Conservation (phyloP, 2,113 vertebrate genomes). For the Chionis minor region DNA sequence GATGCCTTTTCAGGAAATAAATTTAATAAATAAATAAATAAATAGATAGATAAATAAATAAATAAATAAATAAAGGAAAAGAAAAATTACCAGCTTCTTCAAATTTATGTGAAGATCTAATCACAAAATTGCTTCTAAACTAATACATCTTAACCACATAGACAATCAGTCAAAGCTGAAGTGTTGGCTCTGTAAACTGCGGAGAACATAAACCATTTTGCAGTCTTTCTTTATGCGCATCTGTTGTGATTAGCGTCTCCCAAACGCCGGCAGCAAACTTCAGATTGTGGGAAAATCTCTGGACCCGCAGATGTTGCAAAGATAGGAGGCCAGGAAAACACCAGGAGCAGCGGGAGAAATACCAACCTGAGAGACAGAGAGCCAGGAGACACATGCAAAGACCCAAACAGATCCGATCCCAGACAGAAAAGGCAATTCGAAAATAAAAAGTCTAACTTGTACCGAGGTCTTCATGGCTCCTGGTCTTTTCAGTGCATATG, state of each 20-base stretch:
- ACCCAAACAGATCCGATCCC: rapidly evolving
- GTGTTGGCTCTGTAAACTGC: not conserved
- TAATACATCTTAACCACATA: not conserved
- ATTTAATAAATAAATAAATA: not conserved
- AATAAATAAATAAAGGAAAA: not conserved
- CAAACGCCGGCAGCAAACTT: not conserved
- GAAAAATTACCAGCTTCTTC: not conserved
- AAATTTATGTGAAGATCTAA: not conserved
- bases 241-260: not conserved
- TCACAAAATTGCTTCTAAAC: not conserved
- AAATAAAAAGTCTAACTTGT: not conserved
- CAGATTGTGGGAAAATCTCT: rapidly evolving
- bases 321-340: not conserved
- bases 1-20: not conserved
- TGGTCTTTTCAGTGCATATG: rapidly evolving
- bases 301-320: not conserved
- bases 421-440: not conserved
- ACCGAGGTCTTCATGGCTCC: not conserved
- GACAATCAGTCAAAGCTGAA: not conserved
- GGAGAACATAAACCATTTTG: not conserved
- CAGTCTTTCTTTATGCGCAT: rapidly evolving
- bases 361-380: not conserved
- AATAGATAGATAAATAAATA: not conserved
- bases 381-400: rapidly evolving
- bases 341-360: rapidly evolving